Evolutionary conservation across 2,113 vertebrate species (phyloP), one percentile per base, ranked within the genome.

Genomic region (Laticauda colubrina): DNA sequence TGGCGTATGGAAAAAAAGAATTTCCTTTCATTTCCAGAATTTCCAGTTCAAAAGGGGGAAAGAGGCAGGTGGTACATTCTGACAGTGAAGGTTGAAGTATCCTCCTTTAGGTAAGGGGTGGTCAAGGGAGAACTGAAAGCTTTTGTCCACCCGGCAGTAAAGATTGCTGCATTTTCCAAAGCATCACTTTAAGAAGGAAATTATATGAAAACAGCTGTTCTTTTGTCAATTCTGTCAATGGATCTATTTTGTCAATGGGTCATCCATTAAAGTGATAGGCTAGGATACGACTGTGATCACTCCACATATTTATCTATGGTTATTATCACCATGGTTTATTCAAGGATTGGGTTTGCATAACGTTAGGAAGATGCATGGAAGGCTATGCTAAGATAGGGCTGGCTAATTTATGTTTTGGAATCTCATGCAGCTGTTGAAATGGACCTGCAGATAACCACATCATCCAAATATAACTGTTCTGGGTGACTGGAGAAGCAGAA

Each of bases 11-110:
- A 93, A 23, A 55, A 51, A 20, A 90, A 51, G n/a, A 69, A 90
- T 90, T 69, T 90, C 48, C 18, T 88, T 94, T 89, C 51, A 43
- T 81, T 89, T 93, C 95, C 93, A 93, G 94, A 39, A 39, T 39
- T 39, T 39, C 51, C 2, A 0, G 20, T 2, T 5, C 81, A 92
- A 81, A 90, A 90, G 91, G 87, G 93, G 0, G 0, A 3, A 51
- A 95, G 18, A 39, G 96, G 94, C 96, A 96, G 96, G 81, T 86
- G 91, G 11, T 87, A 45, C 87, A 91, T 75, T 34, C 39, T 15
- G 92, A 61, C 23, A 96, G 95, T 96, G 95, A 96, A 94, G 45
- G 2, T 85, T 89, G 85, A 12, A 94, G 95, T 92, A 93, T 94
- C 96, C 94, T 95, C 29, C 85, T 90, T 18, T 53, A 69, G 0